Conservation (phyloP, 2,113 vertebrate genomes). For the Sisor rabdophorus region DNA sequence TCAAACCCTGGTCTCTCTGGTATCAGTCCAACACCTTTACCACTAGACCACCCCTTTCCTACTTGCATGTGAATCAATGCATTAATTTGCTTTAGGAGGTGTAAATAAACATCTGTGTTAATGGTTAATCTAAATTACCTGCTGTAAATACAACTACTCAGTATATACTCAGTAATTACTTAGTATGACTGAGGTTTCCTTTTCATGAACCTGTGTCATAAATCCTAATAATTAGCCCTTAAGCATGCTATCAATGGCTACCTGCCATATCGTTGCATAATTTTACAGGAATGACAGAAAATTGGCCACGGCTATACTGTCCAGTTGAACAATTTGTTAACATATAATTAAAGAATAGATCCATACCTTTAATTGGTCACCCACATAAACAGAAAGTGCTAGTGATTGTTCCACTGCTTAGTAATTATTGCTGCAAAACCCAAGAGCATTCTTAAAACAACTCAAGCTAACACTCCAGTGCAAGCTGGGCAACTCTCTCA, state of each 20-base stretch:
- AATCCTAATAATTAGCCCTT: constrained; percentile 54
- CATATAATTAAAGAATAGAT: not conserved
- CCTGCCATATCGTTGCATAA: constrained; percentile 43
- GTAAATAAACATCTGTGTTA: constrained; percentile 26
- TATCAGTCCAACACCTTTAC: too few species aligned
- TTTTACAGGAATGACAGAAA: constrained; percentile 2
- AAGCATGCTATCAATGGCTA: constrained; percentile 49
- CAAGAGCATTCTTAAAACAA: constrained; percentile 5
- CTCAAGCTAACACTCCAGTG: constrained; percentile 11
- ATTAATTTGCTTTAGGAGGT: constrained; percentile 6
- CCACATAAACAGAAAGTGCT: not conserved
- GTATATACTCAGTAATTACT: too few species aligned
- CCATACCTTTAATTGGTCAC: constrained; percentile 5
- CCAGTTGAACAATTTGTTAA: not conserved
- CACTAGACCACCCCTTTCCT: too few species aligned
- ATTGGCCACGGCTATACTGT: not conserved
- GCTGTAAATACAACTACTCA: constrained; percentile 23
- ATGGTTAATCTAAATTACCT: constrained; percentile 49
- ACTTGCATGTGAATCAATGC: constrained; percentile 1
- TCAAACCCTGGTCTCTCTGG: too few species aligned
- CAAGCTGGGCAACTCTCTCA: constrained; percentile 41
- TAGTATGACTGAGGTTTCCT: constrained; percentile 52
- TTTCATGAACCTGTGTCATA: constrained; percentile 37
- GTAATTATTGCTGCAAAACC: not conserved
- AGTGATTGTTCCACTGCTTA: not conserved